Conservation (phyloP, 2,888 invertebrate genomes). For the Nycteola revayana region DNA sequence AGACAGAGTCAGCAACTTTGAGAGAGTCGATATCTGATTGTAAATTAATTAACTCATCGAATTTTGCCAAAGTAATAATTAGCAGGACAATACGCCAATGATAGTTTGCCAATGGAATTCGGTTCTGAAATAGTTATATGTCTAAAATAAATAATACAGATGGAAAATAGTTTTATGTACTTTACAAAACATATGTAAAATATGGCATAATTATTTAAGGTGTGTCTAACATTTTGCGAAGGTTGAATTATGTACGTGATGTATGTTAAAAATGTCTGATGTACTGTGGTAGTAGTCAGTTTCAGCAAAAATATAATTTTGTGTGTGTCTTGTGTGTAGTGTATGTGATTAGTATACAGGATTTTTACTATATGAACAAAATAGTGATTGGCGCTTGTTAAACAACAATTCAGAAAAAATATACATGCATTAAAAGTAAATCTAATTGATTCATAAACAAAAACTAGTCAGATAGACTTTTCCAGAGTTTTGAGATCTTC, state of each 20-base stretch:
- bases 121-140: background rate
- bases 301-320: no score
- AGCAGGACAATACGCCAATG: background rate
- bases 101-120: background rate
- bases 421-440: no score
- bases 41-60: constrained; percentile 3
- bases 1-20: background rate
- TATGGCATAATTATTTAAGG: background rate
- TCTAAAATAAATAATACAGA: background rate
- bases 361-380: no score
- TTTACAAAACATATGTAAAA: background rate
- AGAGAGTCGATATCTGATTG: constrained; percentile 1
- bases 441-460: no score
- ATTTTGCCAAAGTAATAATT: background rate
- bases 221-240: background rate
- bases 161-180: background rate
- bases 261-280: no score
- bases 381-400: no score
- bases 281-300: no score
- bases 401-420: no score
- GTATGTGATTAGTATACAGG: no score
- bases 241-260: no score
- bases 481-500: background rate
- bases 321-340: no score
- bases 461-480: no score